Conservation (phyloP, 2,888 invertebrate species). For the Mactromeris polynyma region DNA sequence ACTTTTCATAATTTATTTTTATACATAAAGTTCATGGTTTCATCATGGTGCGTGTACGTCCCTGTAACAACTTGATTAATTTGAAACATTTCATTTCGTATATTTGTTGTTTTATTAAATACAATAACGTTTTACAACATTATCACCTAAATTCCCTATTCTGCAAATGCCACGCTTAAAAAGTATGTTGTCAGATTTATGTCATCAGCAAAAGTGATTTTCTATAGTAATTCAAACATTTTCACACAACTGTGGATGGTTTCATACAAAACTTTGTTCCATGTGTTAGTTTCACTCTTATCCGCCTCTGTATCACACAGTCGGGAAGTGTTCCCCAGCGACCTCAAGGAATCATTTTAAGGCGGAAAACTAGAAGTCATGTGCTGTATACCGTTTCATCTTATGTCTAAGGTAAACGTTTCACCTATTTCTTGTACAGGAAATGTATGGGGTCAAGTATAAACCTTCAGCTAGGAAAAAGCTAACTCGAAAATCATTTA, state of each 20-base stretch:
- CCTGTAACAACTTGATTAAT: too few relatives aligned
- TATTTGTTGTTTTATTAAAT: too few relatives aligned
- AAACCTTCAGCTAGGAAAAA: constrained; percentile 36
- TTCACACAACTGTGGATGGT: not conserved
- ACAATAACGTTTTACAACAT: too few relatives aligned
- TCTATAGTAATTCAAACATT: not conserved
- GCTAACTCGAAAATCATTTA: not conserved
- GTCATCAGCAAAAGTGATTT: too few relatives aligned
- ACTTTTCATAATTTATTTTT: too few relatives aligned
- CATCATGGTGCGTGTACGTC: too few relatives aligned
- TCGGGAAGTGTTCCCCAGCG: not conserved
- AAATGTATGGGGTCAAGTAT: constrained; percentile 40
- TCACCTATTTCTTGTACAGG: constrained; percentile 5
- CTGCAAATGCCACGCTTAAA: too few relatives aligned
- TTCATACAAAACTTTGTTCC: too few relatives aligned
- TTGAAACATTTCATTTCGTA: not conserved
- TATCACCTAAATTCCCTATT: too few relatives aligned
- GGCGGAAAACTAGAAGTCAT: not conserved
- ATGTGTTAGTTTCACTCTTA: not conserved
- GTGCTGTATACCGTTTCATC: not conserved
- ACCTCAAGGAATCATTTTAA: not conserved
- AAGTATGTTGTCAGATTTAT: too few relatives aligned
- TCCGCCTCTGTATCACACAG: not conserved
- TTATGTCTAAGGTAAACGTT: not conserved
- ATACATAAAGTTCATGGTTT: too few relatives aligned